Percentiles rank a stretch among this genome's conserved stretches.
Conservation (phyloP, 2,888 invertebrate genomes). For the Pheosia tremula region DNA sequence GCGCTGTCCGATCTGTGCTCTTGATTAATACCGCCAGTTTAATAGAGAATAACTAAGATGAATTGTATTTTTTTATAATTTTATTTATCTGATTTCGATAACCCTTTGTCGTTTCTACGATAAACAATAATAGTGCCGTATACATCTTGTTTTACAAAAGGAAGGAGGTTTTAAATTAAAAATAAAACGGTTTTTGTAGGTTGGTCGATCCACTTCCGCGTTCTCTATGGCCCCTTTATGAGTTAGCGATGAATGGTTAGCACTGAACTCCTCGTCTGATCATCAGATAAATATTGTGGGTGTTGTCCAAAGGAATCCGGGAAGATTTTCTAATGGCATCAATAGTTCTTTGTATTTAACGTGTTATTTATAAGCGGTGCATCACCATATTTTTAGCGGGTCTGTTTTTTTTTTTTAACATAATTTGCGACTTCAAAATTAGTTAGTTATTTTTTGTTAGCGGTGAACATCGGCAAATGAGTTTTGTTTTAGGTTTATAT, state of each 20-base stretch:
- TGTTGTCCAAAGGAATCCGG: conserved; percentile 56
- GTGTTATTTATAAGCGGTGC: conserved; percentile 31
- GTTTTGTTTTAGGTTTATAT: conserved; percentile 22
- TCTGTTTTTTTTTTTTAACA: conserved; percentile 28
- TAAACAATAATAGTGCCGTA: conserved; percentile 20
- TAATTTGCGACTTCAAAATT: conserved; percentile 16
- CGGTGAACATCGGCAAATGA: conserved; percentile 42
- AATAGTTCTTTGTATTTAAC: conserved; percentile 49
- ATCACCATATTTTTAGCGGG: conserved; percentile 23
- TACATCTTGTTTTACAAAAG: conserved; percentile 20
- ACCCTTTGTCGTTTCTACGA: conserved; percentile 12
- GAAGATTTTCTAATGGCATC: conserved; percentile 56
- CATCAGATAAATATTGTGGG: conserved; percentile 73
- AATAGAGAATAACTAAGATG: background rate
- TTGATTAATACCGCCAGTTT: background rate
- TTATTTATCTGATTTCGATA: background rate
- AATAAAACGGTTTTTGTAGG: conserved; percentile 28
- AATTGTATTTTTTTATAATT: background rate
- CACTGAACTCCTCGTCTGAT: conserved; percentile 70
- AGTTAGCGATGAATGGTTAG: conserved; percentile 68
- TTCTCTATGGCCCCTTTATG: conserved; percentile 67
- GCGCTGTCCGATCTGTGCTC: background rate
- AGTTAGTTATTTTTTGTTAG: conserved; percentile 21
- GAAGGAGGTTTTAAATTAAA: conserved; percentile 26
- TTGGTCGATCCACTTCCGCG: conserved; percentile 52